These are phyloP conservation scores for Phaetusa simplex DNA, from an alignment of 2,113 vertebrate genomes.

Conservation along the genomic window DNA sequence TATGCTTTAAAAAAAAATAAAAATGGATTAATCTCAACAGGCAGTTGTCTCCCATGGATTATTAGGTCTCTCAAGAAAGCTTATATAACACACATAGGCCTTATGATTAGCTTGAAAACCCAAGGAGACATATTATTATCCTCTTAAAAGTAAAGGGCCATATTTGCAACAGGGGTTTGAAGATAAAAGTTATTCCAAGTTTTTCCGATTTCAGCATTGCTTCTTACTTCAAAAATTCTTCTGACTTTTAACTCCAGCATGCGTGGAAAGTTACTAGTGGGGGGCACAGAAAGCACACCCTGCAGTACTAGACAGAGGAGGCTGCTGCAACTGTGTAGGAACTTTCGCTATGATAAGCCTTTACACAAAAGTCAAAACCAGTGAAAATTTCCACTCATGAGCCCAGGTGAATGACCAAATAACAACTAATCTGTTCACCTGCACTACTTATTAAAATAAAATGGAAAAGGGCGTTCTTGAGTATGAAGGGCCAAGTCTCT, in stretches of 20 bases:
- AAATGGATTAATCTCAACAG: constrained; percentile 35
- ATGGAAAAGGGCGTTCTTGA: background rate
- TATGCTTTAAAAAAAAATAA: background rate
- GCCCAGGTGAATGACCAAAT: background rate
- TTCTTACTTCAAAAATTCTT: background rate
- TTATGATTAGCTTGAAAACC: constrained; percentile 34
- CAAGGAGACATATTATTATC: constrained; percentile 31
- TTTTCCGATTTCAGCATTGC: background rate
- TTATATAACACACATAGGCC: constrained; percentile 25
- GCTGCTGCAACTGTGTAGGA: background rate
- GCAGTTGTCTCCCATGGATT: constrained; percentile 52
- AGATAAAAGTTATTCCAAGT: background rate
- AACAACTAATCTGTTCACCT: background rate
- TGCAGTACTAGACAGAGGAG: background rate
- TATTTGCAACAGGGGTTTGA: background rate
- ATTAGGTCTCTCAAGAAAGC: constrained; percentile 43
- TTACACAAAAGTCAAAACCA: background rate
- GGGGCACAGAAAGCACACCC: background rate
- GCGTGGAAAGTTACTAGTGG: background rate
- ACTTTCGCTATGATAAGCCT: background rate
- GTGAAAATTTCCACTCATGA: background rate
- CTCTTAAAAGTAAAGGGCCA: constrained; percentile 23
- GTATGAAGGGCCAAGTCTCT: background rate
- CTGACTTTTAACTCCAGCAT: background rate
- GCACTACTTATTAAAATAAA: background rate